Percentiles rank a stretch among this genome's conserved stretches.
Conservation (phyloP, 2,797 vertebrate genomes). For the Propithecus deckenii region DNA sequence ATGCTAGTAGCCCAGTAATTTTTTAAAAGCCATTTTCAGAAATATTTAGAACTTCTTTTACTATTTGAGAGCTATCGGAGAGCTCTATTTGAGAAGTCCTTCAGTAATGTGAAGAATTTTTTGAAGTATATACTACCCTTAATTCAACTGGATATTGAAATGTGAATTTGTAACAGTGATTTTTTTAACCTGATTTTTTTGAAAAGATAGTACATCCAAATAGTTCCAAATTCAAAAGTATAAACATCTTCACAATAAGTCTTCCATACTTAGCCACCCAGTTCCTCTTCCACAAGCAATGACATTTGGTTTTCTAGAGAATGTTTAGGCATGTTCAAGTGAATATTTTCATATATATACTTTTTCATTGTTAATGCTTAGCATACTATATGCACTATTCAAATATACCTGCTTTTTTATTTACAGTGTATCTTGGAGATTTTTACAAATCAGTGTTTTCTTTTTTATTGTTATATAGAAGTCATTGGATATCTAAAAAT, state of each 20-base stretch:
- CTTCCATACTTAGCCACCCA: neutral
- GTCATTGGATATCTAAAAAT: neutral
- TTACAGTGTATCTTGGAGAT: neutral
- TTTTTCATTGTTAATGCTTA: constrained; percentile 5
- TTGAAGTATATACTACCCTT: neutral
- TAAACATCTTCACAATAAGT: neutral
- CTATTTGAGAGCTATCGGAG: neutral
- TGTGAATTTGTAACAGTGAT: neutral
- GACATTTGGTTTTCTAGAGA: constrained; percentile 4
- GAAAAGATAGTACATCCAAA: neutral
- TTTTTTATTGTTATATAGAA: neutral
- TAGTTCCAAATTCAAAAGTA: neutral
- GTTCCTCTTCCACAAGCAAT: neutral
- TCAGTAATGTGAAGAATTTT: neutral
- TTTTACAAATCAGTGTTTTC: neutral
- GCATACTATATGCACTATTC: neutral
- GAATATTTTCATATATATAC: neutral
- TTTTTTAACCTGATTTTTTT: constrained; percentile 46
- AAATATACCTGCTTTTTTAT: neutral
- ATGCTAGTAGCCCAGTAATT: neutral
- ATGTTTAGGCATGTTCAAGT: neutral
- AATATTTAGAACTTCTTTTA: neutral
- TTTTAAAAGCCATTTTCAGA: neutral
- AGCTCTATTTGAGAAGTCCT: constrained; percentile 2
- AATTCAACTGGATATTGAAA: constrained; percentile 27